Evolutionary conservation across 2,113 vertebrate genomes (phyloP), one percentile per base, ranked within the genome.

Genomic region (Nicator chloris): DNA sequence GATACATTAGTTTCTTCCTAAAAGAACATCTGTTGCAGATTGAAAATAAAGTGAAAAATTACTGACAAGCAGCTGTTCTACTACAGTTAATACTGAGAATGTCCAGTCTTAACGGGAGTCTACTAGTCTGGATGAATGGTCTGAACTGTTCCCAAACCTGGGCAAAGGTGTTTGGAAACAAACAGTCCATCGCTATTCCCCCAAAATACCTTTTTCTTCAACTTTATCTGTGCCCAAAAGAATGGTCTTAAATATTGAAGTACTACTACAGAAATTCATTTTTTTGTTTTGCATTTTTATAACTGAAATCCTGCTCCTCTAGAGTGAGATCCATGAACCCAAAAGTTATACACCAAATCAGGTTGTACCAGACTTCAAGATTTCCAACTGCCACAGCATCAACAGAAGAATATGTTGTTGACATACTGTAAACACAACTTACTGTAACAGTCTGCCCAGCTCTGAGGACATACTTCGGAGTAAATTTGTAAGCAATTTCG

Each of bases 371-470:
- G 45, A 66, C 2, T 3, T 30, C 64, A 90, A 70, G 28, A 69
- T 35, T 65, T 56, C n/a, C 39, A 88, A n/a, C 4, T 20, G 65
- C 40, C 57, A 53, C 5, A 6, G 26, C 28, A 91, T 16, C 22
- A 51, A 37, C 9, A 60, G 17, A 69, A 44, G 37, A 30, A 3
- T 7, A 14, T 4, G 2, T 23, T 71, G 6, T 94, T 91, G 54
- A 81, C 6, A 44, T 49, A 61, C 7, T 8, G 23, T 9, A 69
- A 95, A 96, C 96, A 94, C 12, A 47, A 97, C 98, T 98, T 98
- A 99, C 99, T 91, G 98, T 99, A 77, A 99, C 99, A 0, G 98
- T 98, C 97, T 99, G 99, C 44, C 99, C 98, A 15, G 99, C 99
- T 82, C 99, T 98, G n/a, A 99, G 98, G 80, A 99, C 97, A 78